Base-by-base conservation (phyloP, 2,113 vertebrate species). In the Eolophus roseicapilla region DNA sequence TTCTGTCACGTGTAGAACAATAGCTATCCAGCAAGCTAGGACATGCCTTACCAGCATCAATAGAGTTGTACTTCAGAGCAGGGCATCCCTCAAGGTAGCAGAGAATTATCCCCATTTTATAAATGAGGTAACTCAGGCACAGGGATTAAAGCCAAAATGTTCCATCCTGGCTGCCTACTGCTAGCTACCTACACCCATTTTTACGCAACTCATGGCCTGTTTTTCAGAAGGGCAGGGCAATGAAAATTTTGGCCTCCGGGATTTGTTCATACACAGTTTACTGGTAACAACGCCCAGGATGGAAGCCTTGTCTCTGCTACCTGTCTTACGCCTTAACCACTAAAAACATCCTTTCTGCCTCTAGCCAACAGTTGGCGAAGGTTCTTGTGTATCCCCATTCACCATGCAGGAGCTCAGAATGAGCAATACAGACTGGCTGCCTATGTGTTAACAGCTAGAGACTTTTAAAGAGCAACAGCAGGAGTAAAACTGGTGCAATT, bases 191-290 rank as follows among this genome's bases (percentile, higher is more conserved):
- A 96, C 93, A 93, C 95, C 92, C 95, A 93, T 89, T 87, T 92
- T 95, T 93, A 95, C 49, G 92, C 95, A 96, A 96, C 74, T 79
- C 15, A 3, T 91, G 96, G 92, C 95, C 92, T 96, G 92, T 92
- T 96, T 96, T 96, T 94, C 67, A 96, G 77, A 92, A 94, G 93
- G 96, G 91, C 92, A 96, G 93, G 95, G 96, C 96, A 76, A 88
- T 80, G 86, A 96, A 95, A 96, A 94, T 96, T 96, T 96, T 95
- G 95, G 83, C 96, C 96, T 29, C 65, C 93, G 91, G 96, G 91
- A 73, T 93, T 96, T 85, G 77, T 96, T 96, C 96, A 87, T 70
- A 86, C 53, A 76, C 70, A 70, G 77, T 93, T 94, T 96, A 93
- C 92, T 85, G 94, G 86, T 74, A 84, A 89, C 88, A 89, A 94